These are phyloP conservation scores for Desoria tigrina DNA, from an alignment of 2,888 invertebrate species.

Conservation along the genomic window DNA sequence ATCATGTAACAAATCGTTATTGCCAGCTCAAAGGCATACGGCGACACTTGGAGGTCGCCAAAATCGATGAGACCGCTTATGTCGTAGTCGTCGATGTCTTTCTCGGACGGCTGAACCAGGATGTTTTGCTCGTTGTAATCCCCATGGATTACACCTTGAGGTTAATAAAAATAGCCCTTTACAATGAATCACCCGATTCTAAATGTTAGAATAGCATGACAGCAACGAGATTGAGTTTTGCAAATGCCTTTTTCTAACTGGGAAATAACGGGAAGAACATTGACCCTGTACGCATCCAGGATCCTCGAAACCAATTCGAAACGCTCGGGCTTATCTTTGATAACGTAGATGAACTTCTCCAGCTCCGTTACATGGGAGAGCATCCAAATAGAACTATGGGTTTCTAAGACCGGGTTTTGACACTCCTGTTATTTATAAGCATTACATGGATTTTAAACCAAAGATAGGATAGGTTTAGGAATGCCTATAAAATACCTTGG, in stretches of 20 bases:
- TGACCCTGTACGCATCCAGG: slow-evolving; percentile 3
- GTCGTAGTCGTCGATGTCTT: slow-evolving; percentile 61
- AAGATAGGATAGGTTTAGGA: too few relatives aligned
- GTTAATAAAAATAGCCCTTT: too few relatives aligned
- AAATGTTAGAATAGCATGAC: background rate
- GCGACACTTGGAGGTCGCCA: slow-evolving; percentile 75
- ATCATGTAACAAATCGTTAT: slow-evolving; percentile 80
- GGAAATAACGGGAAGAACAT: slow-evolving; percentile 6
- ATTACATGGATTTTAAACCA: too few relatives aligned
- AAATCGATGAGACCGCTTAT: slow-evolving; percentile 80
- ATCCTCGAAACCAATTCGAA: slow-evolving; percentile 16
- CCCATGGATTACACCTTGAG: slow-evolving; percentile 73
- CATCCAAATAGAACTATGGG: slow-evolving; percentile 74
- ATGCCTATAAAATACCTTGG: slow-evolving; percentile 57
- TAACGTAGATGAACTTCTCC: slow-evolving; percentile 68
- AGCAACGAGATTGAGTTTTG: background rate
- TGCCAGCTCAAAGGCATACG: slow-evolving; percentile 77
- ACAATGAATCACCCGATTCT: background rate
- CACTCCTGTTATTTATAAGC: too few relatives aligned
- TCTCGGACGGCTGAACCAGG: slow-evolving; percentile 60
- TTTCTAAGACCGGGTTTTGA: slow-evolving; percentile 69
- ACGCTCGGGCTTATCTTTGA: slow-evolving; percentile 62
- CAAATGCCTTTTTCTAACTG: slow-evolving; percentile 20
- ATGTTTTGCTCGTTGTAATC: slow-evolving; percentile 91
- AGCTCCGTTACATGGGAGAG: slow-evolving; percentile 69